Evolutionary conservation across 2,797 vertebrate genomes (phyloP).

Genomic region (Cryptoblepharus egeriae): DNA sequence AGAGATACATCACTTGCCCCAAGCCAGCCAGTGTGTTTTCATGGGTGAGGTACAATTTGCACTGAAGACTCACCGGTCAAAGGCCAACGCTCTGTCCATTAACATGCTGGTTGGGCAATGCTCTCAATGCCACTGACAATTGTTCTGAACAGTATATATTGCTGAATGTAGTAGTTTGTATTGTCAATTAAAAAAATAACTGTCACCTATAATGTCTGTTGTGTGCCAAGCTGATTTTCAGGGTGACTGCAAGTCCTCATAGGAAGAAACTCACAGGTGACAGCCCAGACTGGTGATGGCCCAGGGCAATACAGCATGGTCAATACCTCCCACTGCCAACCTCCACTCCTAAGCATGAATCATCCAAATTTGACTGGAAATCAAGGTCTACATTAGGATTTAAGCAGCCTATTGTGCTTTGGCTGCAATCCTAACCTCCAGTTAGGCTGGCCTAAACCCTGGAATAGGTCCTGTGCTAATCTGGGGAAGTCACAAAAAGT

Average conservation of each 20-base stretch:
- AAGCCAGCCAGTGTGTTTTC: conserved; percentile 3
- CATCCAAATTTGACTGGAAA: background rate
- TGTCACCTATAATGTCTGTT: background rate
- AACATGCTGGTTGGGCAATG: background rate
- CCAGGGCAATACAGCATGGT: background rate
- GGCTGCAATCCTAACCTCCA: too few species aligned
- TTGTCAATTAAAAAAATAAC: background rate
- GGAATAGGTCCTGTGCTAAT: too few species aligned
- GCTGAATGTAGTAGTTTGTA: background rate
- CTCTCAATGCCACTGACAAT: background rate
- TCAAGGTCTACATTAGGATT: background rate
- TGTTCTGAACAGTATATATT: background rate
- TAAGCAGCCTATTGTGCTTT: too few species aligned
- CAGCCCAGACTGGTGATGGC: background rate
- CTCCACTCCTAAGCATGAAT: background rate
- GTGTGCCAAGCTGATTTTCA: background rate
- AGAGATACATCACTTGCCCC: conserved; percentile 15
- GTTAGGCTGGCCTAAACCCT: too few species aligned
- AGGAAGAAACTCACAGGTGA: too few species aligned
- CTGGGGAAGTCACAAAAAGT: too few species aligned
- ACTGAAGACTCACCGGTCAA: background rate
- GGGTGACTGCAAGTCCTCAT: background rate
- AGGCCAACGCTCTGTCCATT: background rate
- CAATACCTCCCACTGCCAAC: background rate
- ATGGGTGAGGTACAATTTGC: conserved; percentile 13